Conservation (phyloP, 2,888 invertebrate genomes). For the Adela reaumurella region DNA sequence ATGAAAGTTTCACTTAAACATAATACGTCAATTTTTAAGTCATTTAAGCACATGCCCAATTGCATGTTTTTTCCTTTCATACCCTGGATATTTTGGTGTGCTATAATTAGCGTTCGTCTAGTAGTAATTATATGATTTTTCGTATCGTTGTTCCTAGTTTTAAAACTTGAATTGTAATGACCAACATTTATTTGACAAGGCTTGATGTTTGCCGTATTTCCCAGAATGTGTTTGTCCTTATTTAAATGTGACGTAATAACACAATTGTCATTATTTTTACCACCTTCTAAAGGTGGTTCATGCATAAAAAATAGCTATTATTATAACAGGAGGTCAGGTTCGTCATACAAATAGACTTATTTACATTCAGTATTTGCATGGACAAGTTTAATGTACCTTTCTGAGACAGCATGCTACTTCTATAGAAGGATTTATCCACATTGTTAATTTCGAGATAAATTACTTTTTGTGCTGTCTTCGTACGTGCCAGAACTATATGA, state of each 20-base stretch:
- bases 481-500: neutral
- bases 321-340: neutral
- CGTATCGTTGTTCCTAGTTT: neutral
- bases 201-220: too few species aligned
- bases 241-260: too few species aligned
- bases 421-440: neutral
- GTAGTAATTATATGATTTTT: neutral
- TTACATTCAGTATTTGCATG: neutral
- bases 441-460: neutral
- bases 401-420: neutral
- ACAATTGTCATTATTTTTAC: neutral
- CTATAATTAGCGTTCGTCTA: neutral
- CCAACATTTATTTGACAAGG: too few species aligned
- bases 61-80: neutral
- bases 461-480: neutral
- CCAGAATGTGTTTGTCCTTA: too few species aligned
- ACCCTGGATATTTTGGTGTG: slow-evolving; percentile 4
- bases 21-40: slow-evolving; percentile 4
- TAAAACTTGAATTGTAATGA: neutral
- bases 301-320: neutral
- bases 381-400: neutral
- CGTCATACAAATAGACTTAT: neutral
- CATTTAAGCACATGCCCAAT: neutral
- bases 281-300: neutral
- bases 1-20: slow-evolving; percentile 4